Conservation (phyloP, 2,888 invertebrate species). For the Drosophila kuntzei region DNA sequence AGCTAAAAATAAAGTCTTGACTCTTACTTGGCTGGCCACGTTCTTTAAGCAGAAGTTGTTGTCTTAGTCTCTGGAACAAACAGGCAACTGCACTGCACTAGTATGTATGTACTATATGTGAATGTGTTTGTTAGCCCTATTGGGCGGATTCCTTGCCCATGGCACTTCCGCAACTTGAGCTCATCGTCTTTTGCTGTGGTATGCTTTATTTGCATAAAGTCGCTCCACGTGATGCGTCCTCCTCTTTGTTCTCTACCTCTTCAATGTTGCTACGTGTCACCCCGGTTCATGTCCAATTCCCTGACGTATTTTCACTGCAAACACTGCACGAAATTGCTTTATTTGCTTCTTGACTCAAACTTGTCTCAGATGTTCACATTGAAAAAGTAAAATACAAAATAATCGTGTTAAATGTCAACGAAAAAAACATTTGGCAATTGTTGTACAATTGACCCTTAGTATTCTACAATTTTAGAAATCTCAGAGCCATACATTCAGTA, state of each 20-base stretch:
- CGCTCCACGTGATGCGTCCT: slow-evolving; percentile 39
- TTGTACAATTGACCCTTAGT: neutral
- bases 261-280: slow-evolving; percentile 17
- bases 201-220: slow-evolving; percentile 55
- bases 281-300: slow-evolving; percentile 21
- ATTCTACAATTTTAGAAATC: too few relatives aligned
- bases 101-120: too few relatives aligned
- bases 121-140: slow-evolving; percentile 19
- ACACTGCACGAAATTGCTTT: slow-evolving; percentile 67
- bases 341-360: slow-evolving; percentile 51
- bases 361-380: slow-evolving; percentile 36
- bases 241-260: neutral
- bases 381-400: slow-evolving; percentile 17
- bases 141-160: slow-evolving; percentile 31
- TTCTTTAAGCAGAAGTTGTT: slow-evolving; percentile 33
- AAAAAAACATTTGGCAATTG: slow-evolving; percentile 1
- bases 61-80: slow-evolving; percentile 27
- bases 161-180: neutral
- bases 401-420: slow-evolving; percentile 39
- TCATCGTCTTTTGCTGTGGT: slow-evolving; percentile 45
- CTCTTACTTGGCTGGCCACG: slow-evolving; percentile 17
- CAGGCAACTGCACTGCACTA: slow-evolving; percentile 18
- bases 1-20: slow-evolving; percentile 39
- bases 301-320: slow-evolving; percentile 52
- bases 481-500: too few relatives aligned